Evolutionary conservation across 2,797 vertebrate species (phyloP).

Genomic region (Rallus crepitans): DNA sequence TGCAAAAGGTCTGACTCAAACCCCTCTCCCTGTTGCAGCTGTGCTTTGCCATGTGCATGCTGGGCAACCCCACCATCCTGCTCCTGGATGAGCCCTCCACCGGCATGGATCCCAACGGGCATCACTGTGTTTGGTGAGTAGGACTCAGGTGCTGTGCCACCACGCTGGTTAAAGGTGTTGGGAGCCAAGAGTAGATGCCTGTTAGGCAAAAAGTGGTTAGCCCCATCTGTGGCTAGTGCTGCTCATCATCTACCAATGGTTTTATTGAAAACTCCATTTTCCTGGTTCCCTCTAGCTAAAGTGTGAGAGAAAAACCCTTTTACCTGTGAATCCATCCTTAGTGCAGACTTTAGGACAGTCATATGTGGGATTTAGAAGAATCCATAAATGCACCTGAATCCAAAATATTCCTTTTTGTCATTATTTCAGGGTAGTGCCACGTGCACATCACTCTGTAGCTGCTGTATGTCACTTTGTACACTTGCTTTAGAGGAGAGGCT

Average conservation of each 20-base stretch:
- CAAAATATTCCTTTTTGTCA: background rate
- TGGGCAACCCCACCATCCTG: constrained; percentile 88
- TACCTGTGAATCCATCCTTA: background rate
- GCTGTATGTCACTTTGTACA: rapidly evolving
- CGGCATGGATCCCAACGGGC: constrained; percentile 89
- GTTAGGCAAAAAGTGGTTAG: background rate
- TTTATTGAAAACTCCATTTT: rapidly evolving
- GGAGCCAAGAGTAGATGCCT: background rate
- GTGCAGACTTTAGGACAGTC: background rate
- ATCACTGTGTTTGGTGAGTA: constrained; percentile 89
- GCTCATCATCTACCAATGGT: rapidly evolving
- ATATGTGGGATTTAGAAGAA: background rate
- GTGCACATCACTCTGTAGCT: background rate
- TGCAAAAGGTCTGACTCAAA: background rate
- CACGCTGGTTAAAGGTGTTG: rapidly evolving
- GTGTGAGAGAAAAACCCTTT: background rate
- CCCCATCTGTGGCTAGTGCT: rapidly evolving
- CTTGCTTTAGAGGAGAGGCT: background rate
- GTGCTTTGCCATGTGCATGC: constrained; percentile 88
- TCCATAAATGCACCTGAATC: rapidly evolving
- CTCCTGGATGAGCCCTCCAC: constrained; percentile 92
- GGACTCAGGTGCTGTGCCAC: rapidly evolving
- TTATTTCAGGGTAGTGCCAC: background rate
- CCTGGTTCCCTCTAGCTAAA: background rate
- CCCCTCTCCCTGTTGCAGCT: constrained; percentile 76